A percentile compares a stretch with the other conserved stretches of the same genome.
phyloP scores from a whole-genome alignment of 1,140 invertebrate species.

The Belonocnema kinseyi region DNA sequence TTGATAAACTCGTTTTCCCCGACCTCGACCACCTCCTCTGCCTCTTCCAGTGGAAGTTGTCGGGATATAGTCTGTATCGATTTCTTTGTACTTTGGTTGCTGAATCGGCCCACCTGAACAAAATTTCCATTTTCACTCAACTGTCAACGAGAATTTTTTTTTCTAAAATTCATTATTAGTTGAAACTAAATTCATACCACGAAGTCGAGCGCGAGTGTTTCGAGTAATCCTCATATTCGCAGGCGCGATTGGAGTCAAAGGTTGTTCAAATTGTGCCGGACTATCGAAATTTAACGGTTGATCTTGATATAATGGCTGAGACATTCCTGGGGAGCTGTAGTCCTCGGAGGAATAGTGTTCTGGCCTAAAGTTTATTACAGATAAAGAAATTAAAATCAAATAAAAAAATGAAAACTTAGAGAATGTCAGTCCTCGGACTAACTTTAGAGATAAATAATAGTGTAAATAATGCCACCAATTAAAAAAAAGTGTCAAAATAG shows the following conservation, averaged over 20 bases:
- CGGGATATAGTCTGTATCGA: constrained; percentile 69
- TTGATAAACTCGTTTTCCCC: constrained; percentile 70
- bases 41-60: constrained; percentile 50
- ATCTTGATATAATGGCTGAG: constrained; percentile 69
- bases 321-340: constrained; percentile 68
- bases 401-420: neutral
- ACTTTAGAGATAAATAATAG: too few relatives aligned
- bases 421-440: neutral
- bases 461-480: too few relatives aligned
- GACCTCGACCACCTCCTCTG: constrained; percentile 69
- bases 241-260: constrained; percentile 70
- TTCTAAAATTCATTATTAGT: neutral
- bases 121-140: constrained; percentile 26
- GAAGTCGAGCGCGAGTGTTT: constrained; percentile 72
- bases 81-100: constrained; percentile 72
- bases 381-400: constrained; percentile 10
- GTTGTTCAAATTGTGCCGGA: constrained; percentile 70
- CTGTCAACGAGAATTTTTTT: neutral
- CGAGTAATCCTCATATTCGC: constrained; percentile 75
- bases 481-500: too few relatives aligned
- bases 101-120: constrained; percentile 65
- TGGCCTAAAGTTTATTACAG: constrained; percentile 52
- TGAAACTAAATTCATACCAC: constrained; percentile 58
- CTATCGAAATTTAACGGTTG: constrained; percentile 63
- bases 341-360: constrained; percentile 72